phyloP scores from a whole-genome alignment of 2,888 invertebrate species.

The Ametastegia equiseti region DNA sequence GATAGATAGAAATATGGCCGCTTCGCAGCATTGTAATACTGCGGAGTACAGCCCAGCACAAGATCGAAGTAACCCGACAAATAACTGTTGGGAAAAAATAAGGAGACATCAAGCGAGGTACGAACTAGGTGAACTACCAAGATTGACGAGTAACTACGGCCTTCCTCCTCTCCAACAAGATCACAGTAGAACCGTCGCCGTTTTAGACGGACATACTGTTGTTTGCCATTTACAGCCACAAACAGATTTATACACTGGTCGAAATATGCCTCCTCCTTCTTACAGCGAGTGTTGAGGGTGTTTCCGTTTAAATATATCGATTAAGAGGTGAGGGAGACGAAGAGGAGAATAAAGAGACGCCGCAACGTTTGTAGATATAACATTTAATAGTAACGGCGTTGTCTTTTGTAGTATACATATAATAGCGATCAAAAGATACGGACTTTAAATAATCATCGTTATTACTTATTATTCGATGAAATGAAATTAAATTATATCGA shows the following conservation, averaged over 20 bases:
- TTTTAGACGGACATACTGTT: slow-evolving; percentile 90
- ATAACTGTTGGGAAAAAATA: slow-evolving; percentile 71
- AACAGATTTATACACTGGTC: slow-evolving; percentile 77
- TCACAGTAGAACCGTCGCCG: slow-evolving; percentile 81
- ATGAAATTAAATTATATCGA: too few species aligned
- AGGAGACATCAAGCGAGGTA: slow-evolving; percentile 69
- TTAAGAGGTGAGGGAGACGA: not conserved
- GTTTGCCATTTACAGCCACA: slow-evolving; percentile 91
- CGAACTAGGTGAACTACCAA: slow-evolving; percentile 70
- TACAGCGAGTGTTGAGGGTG: slow-evolving; percentile 83
- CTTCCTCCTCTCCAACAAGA: slow-evolving; percentile 67
- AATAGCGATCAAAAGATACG: too few species aligned
- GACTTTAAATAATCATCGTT: too few species aligned
- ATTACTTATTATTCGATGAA: too few species aligned
- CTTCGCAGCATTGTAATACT: slow-evolving; percentile 56
- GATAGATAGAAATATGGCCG: slow-evolving; percentile 56
- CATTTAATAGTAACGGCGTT: not conserved
- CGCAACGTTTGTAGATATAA: not conserved
- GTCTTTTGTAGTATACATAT: too few species aligned
- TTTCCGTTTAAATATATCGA: too few species aligned
- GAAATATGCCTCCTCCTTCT: slow-evolving; percentile 79
- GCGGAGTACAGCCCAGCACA: slow-evolving; percentile 67
- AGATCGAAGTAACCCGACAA: slow-evolving; percentile 66
- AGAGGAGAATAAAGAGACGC: not conserved
- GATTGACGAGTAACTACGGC: slow-evolving; percentile 66